Conservation (phyloP, 2,797 vertebrate species). For the Dipus sagitta region DNA sequence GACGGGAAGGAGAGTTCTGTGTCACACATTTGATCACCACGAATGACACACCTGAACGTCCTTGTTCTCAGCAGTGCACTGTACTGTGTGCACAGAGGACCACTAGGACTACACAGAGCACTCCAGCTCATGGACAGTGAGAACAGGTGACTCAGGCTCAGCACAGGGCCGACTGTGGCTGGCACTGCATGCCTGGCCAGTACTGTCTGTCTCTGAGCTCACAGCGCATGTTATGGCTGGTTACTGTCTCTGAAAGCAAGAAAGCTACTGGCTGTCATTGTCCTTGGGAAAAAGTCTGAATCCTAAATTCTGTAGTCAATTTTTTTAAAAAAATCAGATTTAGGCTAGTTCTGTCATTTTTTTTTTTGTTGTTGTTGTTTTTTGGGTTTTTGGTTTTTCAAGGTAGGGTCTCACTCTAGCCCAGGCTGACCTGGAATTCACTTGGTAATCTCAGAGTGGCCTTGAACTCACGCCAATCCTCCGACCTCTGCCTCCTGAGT, state of each 20-base stretch:
- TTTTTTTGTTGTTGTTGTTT: no score
- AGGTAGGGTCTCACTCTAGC: no score
- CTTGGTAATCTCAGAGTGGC: no score
- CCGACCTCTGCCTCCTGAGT: no score
- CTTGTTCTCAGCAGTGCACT: neutral
- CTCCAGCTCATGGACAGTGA: neutral
- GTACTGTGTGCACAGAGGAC: neutral
- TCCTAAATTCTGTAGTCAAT: neutral
- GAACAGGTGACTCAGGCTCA: neutral
- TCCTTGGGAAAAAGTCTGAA: neutral
- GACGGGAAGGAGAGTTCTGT: neutral
- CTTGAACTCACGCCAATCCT: no score
- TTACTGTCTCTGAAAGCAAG: neutral
- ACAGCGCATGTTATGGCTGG: neutral
- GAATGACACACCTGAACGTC: fast-evolving
- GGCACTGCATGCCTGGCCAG: no score
- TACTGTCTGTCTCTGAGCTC: no score
- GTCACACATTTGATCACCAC: neutral
- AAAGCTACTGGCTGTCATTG: neutral
- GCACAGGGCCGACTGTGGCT: no score
- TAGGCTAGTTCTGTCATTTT: neutral
- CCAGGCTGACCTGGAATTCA: no score
- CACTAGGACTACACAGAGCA: neutral
- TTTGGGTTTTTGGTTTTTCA: no score
- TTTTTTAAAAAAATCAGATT: neutral